phyloP scores from a whole-genome alignment of 2,113 vertebrate species.

The Dipodomys stephensi region DNA sequence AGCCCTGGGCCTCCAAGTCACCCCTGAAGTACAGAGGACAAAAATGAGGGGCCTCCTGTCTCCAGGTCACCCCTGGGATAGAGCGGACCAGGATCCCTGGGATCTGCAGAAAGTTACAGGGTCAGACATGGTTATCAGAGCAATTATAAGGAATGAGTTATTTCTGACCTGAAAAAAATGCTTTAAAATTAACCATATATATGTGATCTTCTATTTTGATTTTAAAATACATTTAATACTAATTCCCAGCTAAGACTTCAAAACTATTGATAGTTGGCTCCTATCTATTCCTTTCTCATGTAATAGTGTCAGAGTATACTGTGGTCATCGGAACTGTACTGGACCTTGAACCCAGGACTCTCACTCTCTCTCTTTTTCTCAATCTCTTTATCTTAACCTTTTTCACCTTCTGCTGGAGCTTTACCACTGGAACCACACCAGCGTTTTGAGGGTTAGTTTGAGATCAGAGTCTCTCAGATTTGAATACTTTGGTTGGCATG shows the following conservation, averaged over 20 bases:
- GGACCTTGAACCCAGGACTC: no score
- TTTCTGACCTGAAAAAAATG: not conserved
- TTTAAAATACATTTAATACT: constrained; percentile 3
- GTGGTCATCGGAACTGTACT: not conserved
- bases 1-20: not conserved
- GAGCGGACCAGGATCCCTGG: not conserved
- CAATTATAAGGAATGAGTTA: not conserved
- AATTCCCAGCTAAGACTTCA: not conserved
- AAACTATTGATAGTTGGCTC: not conserved
- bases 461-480: no score
- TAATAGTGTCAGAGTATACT: not conserved
- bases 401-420: no score
- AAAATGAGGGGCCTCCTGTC: not conserved
- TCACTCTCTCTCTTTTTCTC: no score
- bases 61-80: not conserved
- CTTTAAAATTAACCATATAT: not conserved
- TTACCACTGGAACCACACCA: no score
- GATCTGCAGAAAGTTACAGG: not conserved
- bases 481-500: no score
- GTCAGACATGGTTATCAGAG: not conserved
- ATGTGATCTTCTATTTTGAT: not conserved
- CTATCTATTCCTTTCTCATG: not conserved
- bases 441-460: no score
- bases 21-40: not conserved
- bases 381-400: no score